Evolutionary conservation across 2,797 vertebrate species (phyloP).

Genomic region (Emys orbicularis): DNA sequence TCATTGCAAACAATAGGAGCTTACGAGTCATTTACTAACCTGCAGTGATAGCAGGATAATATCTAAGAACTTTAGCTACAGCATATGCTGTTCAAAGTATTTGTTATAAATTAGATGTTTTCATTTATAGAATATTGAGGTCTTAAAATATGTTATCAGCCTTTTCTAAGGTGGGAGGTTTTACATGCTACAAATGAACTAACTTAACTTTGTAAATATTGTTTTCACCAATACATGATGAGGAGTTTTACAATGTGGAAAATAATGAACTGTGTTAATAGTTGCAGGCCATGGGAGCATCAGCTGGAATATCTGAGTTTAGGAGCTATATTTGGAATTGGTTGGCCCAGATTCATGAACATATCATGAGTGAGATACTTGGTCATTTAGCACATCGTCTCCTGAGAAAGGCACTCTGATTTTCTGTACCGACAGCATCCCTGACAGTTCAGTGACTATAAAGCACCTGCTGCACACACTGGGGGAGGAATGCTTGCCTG

Average conservation of each 20-base stretch:
- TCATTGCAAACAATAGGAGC: conserved; percentile 17
- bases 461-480: conserved; percentile 50
- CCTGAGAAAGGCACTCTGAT: conserved; percentile 58
- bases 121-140: background rate
- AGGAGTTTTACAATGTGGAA: conserved; percentile 8
- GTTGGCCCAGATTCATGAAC: background rate
- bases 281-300: conserved; percentile 16
- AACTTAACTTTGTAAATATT: conserved; percentile 44
- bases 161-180: conserved; percentile 43
- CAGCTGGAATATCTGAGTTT: background rate
- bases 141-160: conserved; percentile 22
- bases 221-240: conserved; percentile 1
- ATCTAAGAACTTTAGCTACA: conserved; percentile 12
- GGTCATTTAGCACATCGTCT: background rate
- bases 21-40: background rate
- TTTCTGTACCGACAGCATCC: conserved; percentile 41
- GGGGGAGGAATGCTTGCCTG: conserved; percentile 5
- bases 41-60: background rate
- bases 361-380: background rate
- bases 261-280: conserved; percentile 26
- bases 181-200: conserved; percentile 4
- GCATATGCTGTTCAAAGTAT: conserved; percentile 45
- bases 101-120: conserved; percentile 34
- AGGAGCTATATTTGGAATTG: background rate
- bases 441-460: conserved; percentile 29